Conservation (phyloP, 2,888 invertebrate species). For the Zygaena filipendulae region DNA sequence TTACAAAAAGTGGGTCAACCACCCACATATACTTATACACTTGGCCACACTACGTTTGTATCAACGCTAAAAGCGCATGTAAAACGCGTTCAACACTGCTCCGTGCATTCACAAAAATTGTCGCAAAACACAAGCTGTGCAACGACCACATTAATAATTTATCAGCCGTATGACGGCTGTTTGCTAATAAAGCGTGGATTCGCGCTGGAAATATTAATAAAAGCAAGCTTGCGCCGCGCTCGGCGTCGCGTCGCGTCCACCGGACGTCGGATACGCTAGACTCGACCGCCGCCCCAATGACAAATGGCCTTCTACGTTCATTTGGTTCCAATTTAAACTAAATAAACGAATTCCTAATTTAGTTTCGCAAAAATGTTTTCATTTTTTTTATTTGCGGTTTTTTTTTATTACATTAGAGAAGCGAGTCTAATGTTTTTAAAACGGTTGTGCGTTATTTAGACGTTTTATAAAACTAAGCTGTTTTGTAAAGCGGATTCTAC, state of each 20-base stretch:
- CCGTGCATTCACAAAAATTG: conserved; percentile 37
- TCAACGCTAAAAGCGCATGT: conserved; percentile 24
- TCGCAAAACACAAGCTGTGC: conserved; percentile 49
- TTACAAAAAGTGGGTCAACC: too few relatives aligned
- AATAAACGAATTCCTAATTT: conserved; percentile 32
- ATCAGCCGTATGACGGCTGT: conserved; percentile 67
- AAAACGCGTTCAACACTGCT: conserved; percentile 13
- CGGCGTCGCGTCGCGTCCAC: conserved; percentile 34
- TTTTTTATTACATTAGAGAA: not conserved
- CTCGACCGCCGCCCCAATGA: conserved; percentile 41
- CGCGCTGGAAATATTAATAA: conserved; percentile 66
- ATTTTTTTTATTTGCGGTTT: conserved; percentile 1
- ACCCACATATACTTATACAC: too few relatives aligned
- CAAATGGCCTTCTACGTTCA: conserved; percentile 61
- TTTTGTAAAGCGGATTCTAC: too few relatives aligned
- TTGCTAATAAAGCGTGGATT: conserved; percentile 68
- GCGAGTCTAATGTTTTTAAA: too few relatives aligned
- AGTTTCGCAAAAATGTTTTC: too few relatives aligned
- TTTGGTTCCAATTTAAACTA: conserved; percentile 57
- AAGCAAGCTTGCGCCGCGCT: conserved; percentile 55
- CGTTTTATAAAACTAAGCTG: too few relatives aligned
- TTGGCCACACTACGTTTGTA: too few relatives aligned
- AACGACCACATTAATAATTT: conserved; percentile 66
- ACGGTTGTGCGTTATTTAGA: too few relatives aligned
- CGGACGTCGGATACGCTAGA: too few relatives aligned